Conservation (phyloP, 92 coral and sea anemone species). For the Metridium senile region DNA sequence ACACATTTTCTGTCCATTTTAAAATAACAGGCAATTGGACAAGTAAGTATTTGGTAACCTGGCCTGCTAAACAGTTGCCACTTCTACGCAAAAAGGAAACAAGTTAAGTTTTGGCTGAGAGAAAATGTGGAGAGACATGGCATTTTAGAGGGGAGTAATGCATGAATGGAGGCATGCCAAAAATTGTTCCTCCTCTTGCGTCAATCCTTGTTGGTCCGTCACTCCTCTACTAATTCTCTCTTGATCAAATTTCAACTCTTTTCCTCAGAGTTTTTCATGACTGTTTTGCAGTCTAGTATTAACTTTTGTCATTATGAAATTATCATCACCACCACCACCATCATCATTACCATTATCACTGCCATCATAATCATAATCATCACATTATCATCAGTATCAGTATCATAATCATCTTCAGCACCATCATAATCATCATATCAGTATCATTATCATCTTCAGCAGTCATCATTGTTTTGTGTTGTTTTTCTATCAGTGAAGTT, state of each 20-base stretch:
- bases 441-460: not conserved
- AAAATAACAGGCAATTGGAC: constrained; percentile 78
- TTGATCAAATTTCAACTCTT: too few species aligned
- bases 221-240: too few species aligned
- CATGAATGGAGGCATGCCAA: too few species aligned
- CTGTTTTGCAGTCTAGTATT: too few species aligned
- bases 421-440: not conserved
- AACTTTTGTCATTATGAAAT: not conserved
- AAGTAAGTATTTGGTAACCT: constrained; percentile 34
- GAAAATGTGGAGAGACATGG: too few species aligned
- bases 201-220: too few species aligned
- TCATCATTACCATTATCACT: not conserved
- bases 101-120: too few species aligned
- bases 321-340: not conserved
- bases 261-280: too few species aligned
- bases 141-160: too few species aligned
- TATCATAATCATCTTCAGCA: not conserved
- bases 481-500: constrained; percentile 23
- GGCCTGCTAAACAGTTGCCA: not conserved
- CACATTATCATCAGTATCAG: not conserved
- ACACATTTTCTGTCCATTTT: constrained; percentile 59
- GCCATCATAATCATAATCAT: not conserved
- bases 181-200: too few species aligned
- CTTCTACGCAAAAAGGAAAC: too few species aligned
- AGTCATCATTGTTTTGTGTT: not conserved